phyloP scores from a whole-genome alignment of 2,797 vertebrate species.

The Syngnathus rostellatus region DNA sequence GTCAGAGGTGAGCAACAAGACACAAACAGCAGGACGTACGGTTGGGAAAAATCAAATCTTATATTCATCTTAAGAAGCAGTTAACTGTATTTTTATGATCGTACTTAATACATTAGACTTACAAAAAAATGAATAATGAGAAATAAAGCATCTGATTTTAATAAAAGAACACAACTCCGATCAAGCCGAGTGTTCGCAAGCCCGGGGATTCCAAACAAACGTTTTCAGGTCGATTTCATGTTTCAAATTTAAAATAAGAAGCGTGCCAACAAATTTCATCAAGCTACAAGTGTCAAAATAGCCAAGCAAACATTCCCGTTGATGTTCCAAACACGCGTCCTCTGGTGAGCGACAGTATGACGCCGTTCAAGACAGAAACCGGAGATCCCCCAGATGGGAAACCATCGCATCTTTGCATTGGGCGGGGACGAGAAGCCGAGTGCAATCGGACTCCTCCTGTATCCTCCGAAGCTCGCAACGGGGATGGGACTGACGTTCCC shows the following conservation, averaged over 20 bases:
- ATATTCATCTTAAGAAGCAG: not conserved
- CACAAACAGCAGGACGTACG: not conserved
- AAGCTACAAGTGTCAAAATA: not conserved
- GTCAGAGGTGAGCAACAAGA: not conserved
- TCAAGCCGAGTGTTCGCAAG: not conserved
- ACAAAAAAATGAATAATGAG: too few relatives aligned
- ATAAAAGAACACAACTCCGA: not conserved
- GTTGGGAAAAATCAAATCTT: not conserved
- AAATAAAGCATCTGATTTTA: not conserved
- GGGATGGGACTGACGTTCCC: not conserved
- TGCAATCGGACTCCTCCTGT: slow-evolving; percentile 38
- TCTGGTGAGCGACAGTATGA: slow-evolving; percentile 43
- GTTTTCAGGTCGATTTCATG: not conserved
- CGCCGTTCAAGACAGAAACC: slow-evolving; percentile 47
- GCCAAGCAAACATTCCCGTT: slow-evolving; percentile 23
- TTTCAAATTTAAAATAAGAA: not conserved
- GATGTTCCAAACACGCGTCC: slow-evolving; percentile 58
- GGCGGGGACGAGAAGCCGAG: slow-evolving; percentile 16
- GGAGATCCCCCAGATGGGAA: slow-evolving; percentile 39
- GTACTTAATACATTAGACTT: too few relatives aligned
- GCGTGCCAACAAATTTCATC: not conserved
- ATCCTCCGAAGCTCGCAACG: slow-evolving; percentile 3
- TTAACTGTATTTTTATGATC: too few relatives aligned
- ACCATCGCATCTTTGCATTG: slow-evolving; percentile 39
- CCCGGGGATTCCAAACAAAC: not conserved